A percentile compares a stretch with the other conserved stretches of the same genome.
phyloP scores from a whole-genome alignment of 1,140 invertebrate species.

The Melanaphis sacchari region DNA sequence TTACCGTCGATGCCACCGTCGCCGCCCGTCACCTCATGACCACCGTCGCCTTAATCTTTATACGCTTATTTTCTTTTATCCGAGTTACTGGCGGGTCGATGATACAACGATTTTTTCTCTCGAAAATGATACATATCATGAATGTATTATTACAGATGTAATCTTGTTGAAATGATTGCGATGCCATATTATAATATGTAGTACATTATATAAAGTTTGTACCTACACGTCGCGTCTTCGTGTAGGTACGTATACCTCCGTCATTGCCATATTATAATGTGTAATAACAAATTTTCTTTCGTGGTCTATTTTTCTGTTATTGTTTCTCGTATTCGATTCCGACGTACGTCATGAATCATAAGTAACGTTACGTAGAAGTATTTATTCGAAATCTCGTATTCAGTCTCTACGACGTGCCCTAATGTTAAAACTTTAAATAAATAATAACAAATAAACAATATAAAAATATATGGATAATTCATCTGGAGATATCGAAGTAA shows the following conservation, averaged over 20 bases:
- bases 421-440: not conserved
- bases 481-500: not conserved
- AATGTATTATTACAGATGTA: not conserved
- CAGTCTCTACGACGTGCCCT: not conserved
- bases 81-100: not conserved
- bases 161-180: not conserved
- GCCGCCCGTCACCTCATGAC: not conserved
- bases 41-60: not conserved
- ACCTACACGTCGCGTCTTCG: not conserved
- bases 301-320: not conserved
- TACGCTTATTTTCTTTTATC: not conserved
- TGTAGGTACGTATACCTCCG: not conserved
- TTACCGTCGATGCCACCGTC: conserved; percentile 2
- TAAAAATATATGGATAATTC: not conserved
- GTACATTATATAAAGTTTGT: not conserved
- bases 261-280: not conserved
- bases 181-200: not conserved
- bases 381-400: not conserved
- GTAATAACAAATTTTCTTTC: not conserved
- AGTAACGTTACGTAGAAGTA: not conserved
- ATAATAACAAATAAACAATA: no score
- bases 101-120: not conserved
- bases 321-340: not conserved
- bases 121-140: not conserved
- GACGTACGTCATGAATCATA: not conserved